phyloP scores from a whole-genome alignment of 2,888 invertebrate species.

The Nemapogon koenigi region DNA sequence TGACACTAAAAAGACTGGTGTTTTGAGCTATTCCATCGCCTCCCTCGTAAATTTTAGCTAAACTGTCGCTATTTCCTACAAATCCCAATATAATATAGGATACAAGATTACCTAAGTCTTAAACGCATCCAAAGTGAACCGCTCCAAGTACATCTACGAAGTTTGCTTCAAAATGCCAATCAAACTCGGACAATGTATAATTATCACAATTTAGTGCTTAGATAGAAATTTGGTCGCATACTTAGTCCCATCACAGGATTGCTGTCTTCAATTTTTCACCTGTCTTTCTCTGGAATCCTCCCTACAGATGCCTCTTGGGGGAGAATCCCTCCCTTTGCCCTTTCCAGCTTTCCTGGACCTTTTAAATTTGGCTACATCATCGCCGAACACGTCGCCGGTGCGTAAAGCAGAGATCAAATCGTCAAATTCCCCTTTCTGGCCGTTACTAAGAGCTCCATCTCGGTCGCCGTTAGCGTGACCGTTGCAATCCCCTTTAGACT shows the following conservation, averaged over 20 bases:
- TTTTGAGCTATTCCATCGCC: too few species aligned
- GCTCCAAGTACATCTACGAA: too few species aligned
- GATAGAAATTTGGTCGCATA: not conserved
- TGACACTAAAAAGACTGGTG: too few species aligned
- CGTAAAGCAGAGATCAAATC: conserved; percentile 93
- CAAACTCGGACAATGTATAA: too few species aligned
- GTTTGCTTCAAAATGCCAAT: too few species aligned
- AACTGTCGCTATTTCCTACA: too few species aligned
- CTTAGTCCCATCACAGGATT: not conserved
- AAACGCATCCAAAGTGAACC: too few species aligned
- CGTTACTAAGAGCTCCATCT: conserved; percentile 42
- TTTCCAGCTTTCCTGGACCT: conserved; percentile 53
- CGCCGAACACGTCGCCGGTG: conserved; percentile 95
- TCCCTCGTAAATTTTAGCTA: too few species aligned
- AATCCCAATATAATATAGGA: too few species aligned
- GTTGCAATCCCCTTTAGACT: conserved; percentile 65
- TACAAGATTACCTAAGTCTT: too few species aligned
- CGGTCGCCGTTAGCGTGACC: conserved; percentile 47
- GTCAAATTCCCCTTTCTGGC: conserved; percentile 89
- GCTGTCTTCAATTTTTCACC: conserved; percentile 21
- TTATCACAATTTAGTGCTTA: too few species aligned
- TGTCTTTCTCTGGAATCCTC: conserved; percentile 57
- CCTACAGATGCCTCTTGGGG: conserved; percentile 42
- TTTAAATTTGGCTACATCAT: conserved; percentile 90
- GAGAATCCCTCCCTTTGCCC: conserved; percentile 52